Conservation (phyloP, 2,113 vertebrate genomes). For the Cavia aperea region DNA sequence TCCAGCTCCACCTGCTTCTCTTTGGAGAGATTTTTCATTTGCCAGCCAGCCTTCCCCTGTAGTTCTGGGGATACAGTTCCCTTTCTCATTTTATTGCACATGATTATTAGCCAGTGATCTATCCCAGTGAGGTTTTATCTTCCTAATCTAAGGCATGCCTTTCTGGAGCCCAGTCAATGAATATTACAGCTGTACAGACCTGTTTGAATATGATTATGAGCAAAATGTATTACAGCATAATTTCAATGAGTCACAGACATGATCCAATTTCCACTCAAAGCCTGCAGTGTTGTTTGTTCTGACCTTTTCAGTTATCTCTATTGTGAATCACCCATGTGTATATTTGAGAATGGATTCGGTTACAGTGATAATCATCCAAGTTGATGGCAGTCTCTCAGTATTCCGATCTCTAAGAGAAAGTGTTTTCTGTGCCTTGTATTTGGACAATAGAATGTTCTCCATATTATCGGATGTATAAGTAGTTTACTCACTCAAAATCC, state of each 20-base stretch:
- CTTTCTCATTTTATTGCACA: neutral
- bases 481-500: neutral
- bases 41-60: neutral
- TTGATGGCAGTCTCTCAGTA: neutral
- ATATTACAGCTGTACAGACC: neutral
- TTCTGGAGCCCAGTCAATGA: constrained; percentile 10
- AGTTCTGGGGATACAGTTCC: neutral
- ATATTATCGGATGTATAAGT: neutral
- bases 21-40: neutral
- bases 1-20: neutral
- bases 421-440: constrained; percentile 11
- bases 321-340: constrained; percentile 18
- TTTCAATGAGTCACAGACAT: constrained; percentile 33
- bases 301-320: constrained; percentile 39
- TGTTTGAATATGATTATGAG: constrained; percentile 21
- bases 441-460: neutral
- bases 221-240: neutral
- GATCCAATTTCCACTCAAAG: constrained; percentile 30
- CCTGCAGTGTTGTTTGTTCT: constrained; percentile 6
- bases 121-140: neutral
- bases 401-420: constrained; percentile 4
- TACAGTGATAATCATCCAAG: constrained; percentile 11
- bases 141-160: constrained; percentile 17
- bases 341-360: constrained; percentile 40
- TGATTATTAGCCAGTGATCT: neutral